Base-by-base conservation (phyloP, 2,113 vertebrate genomes). In the Salvelinus namaycush region DNA sequence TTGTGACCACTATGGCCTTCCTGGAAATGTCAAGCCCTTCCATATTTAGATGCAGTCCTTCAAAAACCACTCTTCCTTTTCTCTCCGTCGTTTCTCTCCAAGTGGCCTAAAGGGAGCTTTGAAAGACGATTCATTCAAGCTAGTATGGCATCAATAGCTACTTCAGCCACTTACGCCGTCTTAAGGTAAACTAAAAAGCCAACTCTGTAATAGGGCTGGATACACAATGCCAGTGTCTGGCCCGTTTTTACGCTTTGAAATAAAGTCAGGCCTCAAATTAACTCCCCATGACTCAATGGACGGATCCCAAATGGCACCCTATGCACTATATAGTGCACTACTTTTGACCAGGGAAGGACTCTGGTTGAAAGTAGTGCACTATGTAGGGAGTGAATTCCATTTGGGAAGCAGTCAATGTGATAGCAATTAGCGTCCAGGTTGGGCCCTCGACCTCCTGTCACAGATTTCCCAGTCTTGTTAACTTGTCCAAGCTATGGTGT, bases 1-100 rank as follows among this genome's bases (percentile, higher is more conserved):
- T 76, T 73, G 39, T 75, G 77, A 82, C 76, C 76, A 79, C 80
- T 22, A 1, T 76, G 72, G 76, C 82, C 81, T 88, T 85, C 83
- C 75, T 79, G 1, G 4, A 80, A 76, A 83, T 76, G 72, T 82
- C 74, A 78, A 80, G 54, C 31, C 22, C 66, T 76, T 1, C 7
- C 29, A 70, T 65, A 11, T 70, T 51, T 44, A 31, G 70, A 66
- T 57, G 9, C 1, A 64, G 26, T 78, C 54, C 20, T 79, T 72
- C 73, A 51, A 69, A 60, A 54, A 76, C 76, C 60, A 48, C n/a
- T 73, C 64, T 57, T 74, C 34, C 26, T 75, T 83, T 81, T 86
- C 51, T 49, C 68, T 67, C 79, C 70, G 75, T 81, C n/a, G 73
- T 54, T 69, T 79, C 49, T 49, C 34, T 48, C 62, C 4, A 57